These are phyloP conservation scores for Parus major DNA, from an alignment of 2,113 vertebrate genomes.

Conservation along the genomic window DNA sequence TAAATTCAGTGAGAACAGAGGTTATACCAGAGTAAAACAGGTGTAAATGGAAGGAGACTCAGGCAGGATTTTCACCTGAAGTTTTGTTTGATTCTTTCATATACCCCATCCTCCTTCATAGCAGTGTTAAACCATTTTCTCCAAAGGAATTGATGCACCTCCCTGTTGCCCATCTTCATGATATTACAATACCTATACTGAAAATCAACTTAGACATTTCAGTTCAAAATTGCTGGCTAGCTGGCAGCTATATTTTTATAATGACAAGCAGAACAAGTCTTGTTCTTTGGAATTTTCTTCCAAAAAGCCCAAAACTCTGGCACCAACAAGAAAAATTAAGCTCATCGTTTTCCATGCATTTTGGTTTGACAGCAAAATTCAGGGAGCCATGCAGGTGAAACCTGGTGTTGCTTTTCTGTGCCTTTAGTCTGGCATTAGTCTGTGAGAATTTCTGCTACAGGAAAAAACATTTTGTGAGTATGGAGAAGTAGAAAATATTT, in stretches of 20 bases:
- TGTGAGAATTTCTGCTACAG: background rate
- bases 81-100: background rate
- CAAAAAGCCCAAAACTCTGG: accelerated
- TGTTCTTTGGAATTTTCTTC: background rate
- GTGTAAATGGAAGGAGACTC: background rate
- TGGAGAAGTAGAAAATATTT: background rate
- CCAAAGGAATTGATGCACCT: background rate
- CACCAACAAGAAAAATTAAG: background rate
- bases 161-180: background rate
- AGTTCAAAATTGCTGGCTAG: background rate
- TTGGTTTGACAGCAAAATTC: background rate
- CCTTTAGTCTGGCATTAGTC: background rate
- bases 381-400: background rate
- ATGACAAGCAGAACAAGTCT: background rate
- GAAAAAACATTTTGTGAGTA: background rate
- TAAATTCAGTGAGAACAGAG: background rate
- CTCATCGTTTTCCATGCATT: background rate
- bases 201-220: background rate
- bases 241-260: background rate
- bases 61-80: background rate
- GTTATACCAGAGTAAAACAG: background rate
- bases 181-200: background rate
- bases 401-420: background rate
- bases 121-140: background rate
- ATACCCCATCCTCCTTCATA: background rate